Percentiles rank a stretch among this genome's conserved stretches.
Conservation (phyloP, 2,888 invertebrate genomes). For the Cylloceria caligata region DNA sequence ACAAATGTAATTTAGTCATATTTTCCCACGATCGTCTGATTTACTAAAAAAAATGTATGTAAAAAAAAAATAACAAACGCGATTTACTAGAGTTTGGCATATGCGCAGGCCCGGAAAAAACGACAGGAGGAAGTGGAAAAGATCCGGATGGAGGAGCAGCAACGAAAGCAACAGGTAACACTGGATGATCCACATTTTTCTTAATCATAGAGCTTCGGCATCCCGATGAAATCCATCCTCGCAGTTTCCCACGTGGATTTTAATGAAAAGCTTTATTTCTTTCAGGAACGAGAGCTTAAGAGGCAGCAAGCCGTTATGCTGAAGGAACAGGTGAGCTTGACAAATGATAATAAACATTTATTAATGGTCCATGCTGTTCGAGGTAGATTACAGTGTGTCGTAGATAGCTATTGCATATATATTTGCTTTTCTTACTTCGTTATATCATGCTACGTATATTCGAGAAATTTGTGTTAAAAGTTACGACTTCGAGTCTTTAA, state of each 20-base stretch:
- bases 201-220: neutral
- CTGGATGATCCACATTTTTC: neutral
- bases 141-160: constrained; percentile 93
- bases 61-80: constrained; percentile 71
- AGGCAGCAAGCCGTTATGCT: constrained; percentile 94
- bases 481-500: constrained; percentile 3
- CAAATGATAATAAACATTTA: constrained; percentile 32
- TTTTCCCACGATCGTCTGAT: constrained; percentile 65
- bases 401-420: constrained; percentile 75
- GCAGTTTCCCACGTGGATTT: neutral
- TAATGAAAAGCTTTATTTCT: constrained; percentile 71
- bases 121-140: constrained; percentile 94
- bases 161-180: constrained; percentile 93
- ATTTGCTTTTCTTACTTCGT: constrained; percentile 69
- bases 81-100: constrained; percentile 81
- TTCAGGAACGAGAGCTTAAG: constrained; percentile 96
- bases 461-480: constrained; percentile 7
- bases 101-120: constrained; percentile 92
- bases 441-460: constrained; percentile 50
- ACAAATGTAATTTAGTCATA: constrained; percentile 61
- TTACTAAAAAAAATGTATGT: neutral
- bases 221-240: constrained; percentile 9
- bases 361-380: constrained; percentile 49
- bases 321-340: constrained; percentile 93
- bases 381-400: constrained; percentile 74